These are phyloP conservation scores for Tylochromis polylepis DNA, from an alignment of 2,113 vertebrate genomes.

Conservation along the genomic window DNA sequence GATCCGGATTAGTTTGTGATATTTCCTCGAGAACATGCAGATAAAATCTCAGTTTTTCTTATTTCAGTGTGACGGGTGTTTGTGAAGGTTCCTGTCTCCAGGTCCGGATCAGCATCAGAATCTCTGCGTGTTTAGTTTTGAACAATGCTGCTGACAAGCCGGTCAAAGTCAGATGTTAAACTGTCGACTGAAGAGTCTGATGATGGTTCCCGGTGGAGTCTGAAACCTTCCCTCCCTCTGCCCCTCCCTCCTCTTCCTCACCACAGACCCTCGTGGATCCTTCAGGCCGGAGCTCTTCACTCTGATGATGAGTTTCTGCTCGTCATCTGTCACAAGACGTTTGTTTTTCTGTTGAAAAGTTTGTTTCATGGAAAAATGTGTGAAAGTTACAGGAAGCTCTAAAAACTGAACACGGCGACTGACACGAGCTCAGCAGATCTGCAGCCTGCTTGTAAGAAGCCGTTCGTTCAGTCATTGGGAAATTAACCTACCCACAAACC, in stretches of 20 bases:
- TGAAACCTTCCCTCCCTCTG: background rate
- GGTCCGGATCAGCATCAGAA: background rate
- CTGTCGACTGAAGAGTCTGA: background rate
- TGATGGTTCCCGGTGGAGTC: background rate
- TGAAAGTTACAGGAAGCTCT: background rate
- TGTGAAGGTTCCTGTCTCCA: rapidly evolving
- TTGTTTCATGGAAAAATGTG: background rate
- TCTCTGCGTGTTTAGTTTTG: background rate
- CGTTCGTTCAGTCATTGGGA: background rate
- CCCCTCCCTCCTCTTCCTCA: background rate
- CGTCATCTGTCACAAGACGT: background rate
- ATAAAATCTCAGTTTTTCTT: background rate
- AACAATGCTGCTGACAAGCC: background rate
- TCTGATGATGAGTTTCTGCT: background rate
- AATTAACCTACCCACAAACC: background rate
- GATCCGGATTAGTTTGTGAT: background rate
- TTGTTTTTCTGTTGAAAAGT: background rate
- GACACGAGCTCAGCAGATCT: background rate
- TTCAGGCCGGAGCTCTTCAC: background rate
- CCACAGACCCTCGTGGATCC: background rate
- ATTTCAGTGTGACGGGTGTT: background rate
- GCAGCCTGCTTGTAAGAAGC: too few relatives aligned
- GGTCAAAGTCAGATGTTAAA: rapidly evolving
- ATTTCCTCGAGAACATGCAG: background rate
- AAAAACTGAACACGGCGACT: background rate